These are phyloP conservation scores for Pycnonotus jocosus DNA, from an alignment of 2,113 vertebrate genomes.

Conservation along the genomic window DNA sequence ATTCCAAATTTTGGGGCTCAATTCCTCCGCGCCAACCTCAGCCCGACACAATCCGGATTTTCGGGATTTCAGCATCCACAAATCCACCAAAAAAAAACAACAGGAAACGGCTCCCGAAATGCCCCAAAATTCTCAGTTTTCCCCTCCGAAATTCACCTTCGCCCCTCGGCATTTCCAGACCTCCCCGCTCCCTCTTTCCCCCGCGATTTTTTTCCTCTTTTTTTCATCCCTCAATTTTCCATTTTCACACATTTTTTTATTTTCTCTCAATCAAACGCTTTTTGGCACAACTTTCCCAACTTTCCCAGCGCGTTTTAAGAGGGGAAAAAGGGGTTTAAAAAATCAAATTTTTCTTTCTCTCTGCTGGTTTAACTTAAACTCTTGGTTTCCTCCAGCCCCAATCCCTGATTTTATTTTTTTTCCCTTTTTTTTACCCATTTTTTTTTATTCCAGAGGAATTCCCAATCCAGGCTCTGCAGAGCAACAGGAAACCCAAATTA, in stretches of 20 bases:
- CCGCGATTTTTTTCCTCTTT: neutral
- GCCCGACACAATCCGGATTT: fast-evolving
- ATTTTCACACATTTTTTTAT: too few species aligned
- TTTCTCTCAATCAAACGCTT: neutral
- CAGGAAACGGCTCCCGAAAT: too few species aligned
- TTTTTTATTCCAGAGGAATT: neutral
- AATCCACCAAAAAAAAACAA: neutral
- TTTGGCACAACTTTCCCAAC: neutral
- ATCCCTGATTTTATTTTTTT: neutral
- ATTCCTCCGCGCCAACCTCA: neutral
- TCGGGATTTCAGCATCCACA: fast-evolving
- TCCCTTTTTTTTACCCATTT: fast-evolving
- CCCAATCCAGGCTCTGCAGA: neutral
- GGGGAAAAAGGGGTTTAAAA: neutral
- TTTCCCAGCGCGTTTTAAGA: neutral
- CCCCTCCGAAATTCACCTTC: neutral
- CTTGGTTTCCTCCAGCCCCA: neutral
- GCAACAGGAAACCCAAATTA: neutral
- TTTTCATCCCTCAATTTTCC: fast-evolving
- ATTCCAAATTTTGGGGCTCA: neutral
- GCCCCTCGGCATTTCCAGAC: fast-evolving
- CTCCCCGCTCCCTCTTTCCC: fast-evolving
- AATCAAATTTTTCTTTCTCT: neutral
- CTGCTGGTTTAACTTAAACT: neutral
- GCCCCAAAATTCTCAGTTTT: neutral